phyloP scores from a whole-genome alignment of 23 tunicate genomes.

The Halocynthia roretzi region DNA sequence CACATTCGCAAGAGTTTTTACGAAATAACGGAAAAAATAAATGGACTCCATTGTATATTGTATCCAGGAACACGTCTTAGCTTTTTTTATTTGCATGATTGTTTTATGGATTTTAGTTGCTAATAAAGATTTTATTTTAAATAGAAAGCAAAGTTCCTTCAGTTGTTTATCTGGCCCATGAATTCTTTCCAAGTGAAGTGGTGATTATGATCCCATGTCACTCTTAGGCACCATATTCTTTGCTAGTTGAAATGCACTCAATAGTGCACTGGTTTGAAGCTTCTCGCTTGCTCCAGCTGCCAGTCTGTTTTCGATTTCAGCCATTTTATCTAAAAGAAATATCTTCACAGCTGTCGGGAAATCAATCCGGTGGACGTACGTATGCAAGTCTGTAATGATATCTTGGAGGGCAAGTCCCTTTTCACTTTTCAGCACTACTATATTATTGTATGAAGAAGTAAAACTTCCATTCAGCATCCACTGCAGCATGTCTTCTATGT shows the following conservation, averaged over 20 bases:
- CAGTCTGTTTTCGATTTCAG: conserved; percentile 78
- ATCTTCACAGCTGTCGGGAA: conserved; percentile 70
- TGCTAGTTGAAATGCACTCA: conserved; percentile 75
- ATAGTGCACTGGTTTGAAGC: conserved; percentile 72
- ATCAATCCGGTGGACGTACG: conserved; percentile 60
- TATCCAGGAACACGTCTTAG: conserved; percentile 8
- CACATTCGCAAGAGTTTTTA: not conserved
- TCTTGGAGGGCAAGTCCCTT: conserved; percentile 94
- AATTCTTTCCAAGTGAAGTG: too few species aligned
- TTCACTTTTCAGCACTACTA: conserved; percentile 47
- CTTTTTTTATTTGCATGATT: not conserved
- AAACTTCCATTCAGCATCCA: conserved; percentile 83
- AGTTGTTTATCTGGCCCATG: too few species aligned
- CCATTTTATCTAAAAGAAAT: conserved; percentile 62
- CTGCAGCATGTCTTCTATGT: conserved; percentile 78
- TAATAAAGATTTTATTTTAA: not conserved
- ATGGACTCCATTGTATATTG: conserved; percentile 18
- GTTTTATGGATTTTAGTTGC: not conserved
- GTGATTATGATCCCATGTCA: too few species aligned
- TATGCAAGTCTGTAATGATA: conserved; percentile 66
- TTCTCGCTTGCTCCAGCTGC: conserved; percentile 85
- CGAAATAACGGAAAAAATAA: not conserved
- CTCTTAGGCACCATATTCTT: conserved; percentile 68
- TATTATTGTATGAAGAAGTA: conserved; percentile 39
- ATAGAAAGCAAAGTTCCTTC: too few species aligned